These are phyloP conservation scores for Luperina testacea DNA, from an alignment of 2,888 invertebrate genomes.

Conservation along the genomic window DNA sequence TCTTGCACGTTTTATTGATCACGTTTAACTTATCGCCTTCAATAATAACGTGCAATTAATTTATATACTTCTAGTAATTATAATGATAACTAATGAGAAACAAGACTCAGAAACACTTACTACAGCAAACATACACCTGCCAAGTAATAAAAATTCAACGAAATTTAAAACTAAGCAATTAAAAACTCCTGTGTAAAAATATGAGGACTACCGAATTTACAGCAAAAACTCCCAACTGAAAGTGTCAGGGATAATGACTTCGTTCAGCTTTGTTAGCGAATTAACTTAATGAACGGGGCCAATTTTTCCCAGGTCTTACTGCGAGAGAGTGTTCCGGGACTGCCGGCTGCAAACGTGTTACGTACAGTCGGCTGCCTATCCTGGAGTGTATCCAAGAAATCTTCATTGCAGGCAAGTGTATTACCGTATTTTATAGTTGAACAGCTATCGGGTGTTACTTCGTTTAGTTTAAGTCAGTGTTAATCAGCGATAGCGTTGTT, in stretches of 20 bases:
- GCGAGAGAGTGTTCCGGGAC: conserved; percentile 96
- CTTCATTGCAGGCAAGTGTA: conserved; percentile 93
- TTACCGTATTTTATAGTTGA: conserved; percentile 48
- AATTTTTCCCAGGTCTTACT: conserved; percentile 92
- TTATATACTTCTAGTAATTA: not conserved
- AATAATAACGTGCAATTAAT: no score
- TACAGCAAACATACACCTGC: not conserved
- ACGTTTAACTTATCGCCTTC: no score
- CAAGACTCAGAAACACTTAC: not conserved
- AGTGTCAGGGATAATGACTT: conserved; percentile 61
- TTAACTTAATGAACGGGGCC: conserved; percentile 61
- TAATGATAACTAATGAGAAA: not conserved
- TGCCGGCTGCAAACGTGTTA: conserved; percentile 97
- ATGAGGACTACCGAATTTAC: conserved; percentile 23
- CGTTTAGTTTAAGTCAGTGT: conserved; percentile 23
- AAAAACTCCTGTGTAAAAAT: conserved; percentile 38
- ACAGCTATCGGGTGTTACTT: conserved; percentile 16
- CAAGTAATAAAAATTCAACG: conserved; percentile 31
- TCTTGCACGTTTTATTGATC: not conserved
- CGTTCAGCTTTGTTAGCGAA: conserved; percentile 58
- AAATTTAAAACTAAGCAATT: conserved; percentile 35
- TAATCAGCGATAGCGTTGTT: conserved; percentile 5
- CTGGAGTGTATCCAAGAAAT: conserved; percentile 97
- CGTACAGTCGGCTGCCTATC: conserved; percentile 98
- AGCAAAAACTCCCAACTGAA: conserved; percentile 41